phyloP scores from a whole-genome alignment of 37 sponge, comb jelly and placozoan species.

The Ianthella basta region DNA sequence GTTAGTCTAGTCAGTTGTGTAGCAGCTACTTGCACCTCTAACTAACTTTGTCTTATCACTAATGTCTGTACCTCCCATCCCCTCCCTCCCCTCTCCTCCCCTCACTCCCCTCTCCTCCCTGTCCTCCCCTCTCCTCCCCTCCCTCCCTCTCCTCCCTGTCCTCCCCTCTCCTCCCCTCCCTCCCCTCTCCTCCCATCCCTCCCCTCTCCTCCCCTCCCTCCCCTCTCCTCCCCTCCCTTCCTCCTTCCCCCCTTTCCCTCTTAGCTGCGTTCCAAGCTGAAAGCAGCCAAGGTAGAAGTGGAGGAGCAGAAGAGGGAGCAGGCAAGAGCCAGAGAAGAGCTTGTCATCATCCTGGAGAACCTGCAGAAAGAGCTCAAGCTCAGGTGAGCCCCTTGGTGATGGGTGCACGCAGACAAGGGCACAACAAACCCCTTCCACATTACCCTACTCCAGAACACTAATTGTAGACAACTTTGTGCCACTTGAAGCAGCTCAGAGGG shows the following conservation, averaged over 20 bases:
- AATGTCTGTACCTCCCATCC: too few relatives aligned
- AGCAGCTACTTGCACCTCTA: too few relatives aligned
- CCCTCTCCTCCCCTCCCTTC: not conserved
- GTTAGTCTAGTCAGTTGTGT: too few relatives aligned
- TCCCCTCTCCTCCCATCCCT: too few relatives aligned
- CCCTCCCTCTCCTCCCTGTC: conserved; percentile 52
- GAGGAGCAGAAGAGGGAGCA: conserved; percentile 75
- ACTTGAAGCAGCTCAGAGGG: conserved; percentile 54
- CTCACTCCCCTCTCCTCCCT: conserved; percentile 12
- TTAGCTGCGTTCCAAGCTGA: conserved; percentile 79
- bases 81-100: not conserved
- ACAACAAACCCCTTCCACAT: not conserved
- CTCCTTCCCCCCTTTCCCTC: not conserved
- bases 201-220: not conserved
- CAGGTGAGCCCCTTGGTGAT: conserved; percentile 32
- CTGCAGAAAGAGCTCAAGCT: conserved; percentile 80
- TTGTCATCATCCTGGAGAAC: conserved; percentile 55
- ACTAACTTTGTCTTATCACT: too few relatives aligned
- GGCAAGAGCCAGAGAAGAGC: conserved; percentile 58
- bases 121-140: not conserved
- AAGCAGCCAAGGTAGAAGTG: conserved; percentile 67
- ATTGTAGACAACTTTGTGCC: conserved; percentile 93
- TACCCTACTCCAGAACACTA: conserved; percentile 45
- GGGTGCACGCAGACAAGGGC: not conserved
- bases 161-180: not conserved